Evolutionary conservation across 2,113 vertebrate genomes (phyloP), one percentile per base, ranked within the genome.

Genomic region (Clupea harengus): DNA sequence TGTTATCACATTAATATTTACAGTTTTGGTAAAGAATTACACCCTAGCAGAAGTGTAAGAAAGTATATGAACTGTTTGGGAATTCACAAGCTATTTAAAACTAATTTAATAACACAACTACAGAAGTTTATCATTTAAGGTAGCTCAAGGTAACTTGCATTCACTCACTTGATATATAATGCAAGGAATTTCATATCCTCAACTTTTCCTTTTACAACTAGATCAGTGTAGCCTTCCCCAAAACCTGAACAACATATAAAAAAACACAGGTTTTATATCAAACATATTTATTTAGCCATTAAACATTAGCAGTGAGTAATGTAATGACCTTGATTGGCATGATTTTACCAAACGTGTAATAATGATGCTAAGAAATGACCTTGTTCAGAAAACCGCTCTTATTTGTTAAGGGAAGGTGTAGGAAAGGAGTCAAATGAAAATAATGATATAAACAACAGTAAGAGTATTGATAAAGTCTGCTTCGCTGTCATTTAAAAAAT

Each of bases 91-190:
- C 52, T 57, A 17, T 57, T 18, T 57, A 57, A 57, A 17, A 3
- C 17, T 18, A 64, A 64, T 25, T 2, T 25, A 25, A 8, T 9
- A 25, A 39, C 39, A 39, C 5, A 64, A 17, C 6, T 64, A 64
- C 22, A n/a, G 6, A 1, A 64, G 7, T 22, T 2, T n/a, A n/a
- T 0, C n/a, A n/a, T 28, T 5, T 39, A 39, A 81, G 39, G 45
- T 22, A 46, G 32, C 81, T 22, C 44, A 81, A 84, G n/a, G 45
- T 50, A 67, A 64, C n/a, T 54, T 3, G n/a, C 81, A 7, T 75
- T n/a, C 32, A 49, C 96, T 93, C 92, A 97, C 97, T 95, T 97
- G 87, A 97, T 92, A 87, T 97, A 97, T 88, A 97, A 93, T 46
- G 94, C 93, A 6, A 97, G 92, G 91, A 97, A 97, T 88, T 94